These are phyloP conservation scores for Drosophila repletoides DNA, from an alignment of 1,140 invertebrate genomes.

Conservation along the genomic window DNA sequence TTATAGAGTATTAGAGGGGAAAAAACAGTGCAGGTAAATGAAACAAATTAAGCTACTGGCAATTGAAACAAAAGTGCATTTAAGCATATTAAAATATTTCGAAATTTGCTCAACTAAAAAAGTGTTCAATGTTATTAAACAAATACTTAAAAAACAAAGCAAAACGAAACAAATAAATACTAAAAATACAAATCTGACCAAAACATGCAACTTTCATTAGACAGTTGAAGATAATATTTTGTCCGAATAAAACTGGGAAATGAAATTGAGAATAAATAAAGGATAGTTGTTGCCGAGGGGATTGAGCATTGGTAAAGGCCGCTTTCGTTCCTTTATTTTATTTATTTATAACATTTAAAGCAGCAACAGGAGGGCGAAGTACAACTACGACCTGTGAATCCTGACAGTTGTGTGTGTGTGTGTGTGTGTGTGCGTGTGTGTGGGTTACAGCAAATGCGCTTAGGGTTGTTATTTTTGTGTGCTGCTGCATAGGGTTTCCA, in stretches of 20 bases:
- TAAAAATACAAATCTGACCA: slow-evolving; percentile 15
- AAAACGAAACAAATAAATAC: neutral
- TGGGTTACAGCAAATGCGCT: slow-evolving; percentile 62
- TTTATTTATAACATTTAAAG: slow-evolving; percentile 67
- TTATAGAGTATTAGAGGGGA: slow-evolving; percentile 14
- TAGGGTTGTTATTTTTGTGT: slow-evolving; percentile 46
- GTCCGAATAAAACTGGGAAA: neutral
- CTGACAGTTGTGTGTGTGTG: slow-evolving; percentile 52
- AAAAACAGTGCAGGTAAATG: neutral
- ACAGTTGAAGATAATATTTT: slow-evolving; percentile 23
- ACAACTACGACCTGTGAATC: slow-evolving; percentile 46
- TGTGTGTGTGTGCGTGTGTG: slow-evolving; percentile 31
- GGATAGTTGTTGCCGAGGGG: too few species aligned
- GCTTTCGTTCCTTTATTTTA: slow-evolving; percentile 46
- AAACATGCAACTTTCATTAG: slow-evolving; percentile 56
- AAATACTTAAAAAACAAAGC: neutral
- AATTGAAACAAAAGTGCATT: slow-evolving; percentile 41
- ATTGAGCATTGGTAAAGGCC: slow-evolving; percentile 30
- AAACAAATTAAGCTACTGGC: slow-evolving; percentile 4
- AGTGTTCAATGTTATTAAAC: slow-evolving; percentile 1
- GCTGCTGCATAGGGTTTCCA: neutral
- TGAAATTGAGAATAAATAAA: neutral
- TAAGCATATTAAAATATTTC: slow-evolving; percentile 46
- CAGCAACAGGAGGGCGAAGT: slow-evolving; percentile 35
- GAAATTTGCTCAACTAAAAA: slow-evolving; percentile 16